Evolutionary conservation across 2,113 vertebrate genomes (phyloP), one percentile per base, ranked within the genome.

Genomic region (Ia io): DNA sequence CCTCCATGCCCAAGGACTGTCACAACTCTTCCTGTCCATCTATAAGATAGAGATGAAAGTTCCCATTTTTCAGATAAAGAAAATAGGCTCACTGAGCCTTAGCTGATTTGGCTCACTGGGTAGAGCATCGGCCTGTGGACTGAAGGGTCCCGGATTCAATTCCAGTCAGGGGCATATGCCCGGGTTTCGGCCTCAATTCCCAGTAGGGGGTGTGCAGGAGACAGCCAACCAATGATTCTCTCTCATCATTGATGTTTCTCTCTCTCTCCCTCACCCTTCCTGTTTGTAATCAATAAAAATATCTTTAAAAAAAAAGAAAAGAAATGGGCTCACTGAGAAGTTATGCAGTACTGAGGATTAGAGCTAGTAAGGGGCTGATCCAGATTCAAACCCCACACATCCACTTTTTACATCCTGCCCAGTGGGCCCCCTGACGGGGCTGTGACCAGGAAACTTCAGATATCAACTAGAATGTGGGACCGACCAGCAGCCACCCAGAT

Each of bases 11-110:
- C 25, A n/a, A 59, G 40, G 25, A 18, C 3, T n/a, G 6, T 89
- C 42, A 7, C 30, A 51, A 42, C 42, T 42, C 59, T 92, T 71
- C 74, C 30, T 78, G 35, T 23, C 32, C 56, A 30, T 63, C 71
- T 73, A 0, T 35, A 2, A 30, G 35, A 51, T 9, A 2, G 9
- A 30, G 1, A 2, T 10, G 9, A 47, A 28, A 4, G 44, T 20
- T 4, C 51, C n/a, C 40, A n/a, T n/a, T 88, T 77, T 32, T 69
- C 22, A 69, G 47, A 47, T 23, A 74, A 88, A 71, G 35, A 95
- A 95, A 37, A 22, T 1, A 0, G 47, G 71, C 6, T 59, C 11
- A 2, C 18, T 10, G 23, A 32, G 9, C 56, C 56, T 25, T 59
- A 59, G 56, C 23, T 25, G 56, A 25, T 59, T 59, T 59, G 22